Conservation (phyloP, 92 coral and sea anemone genomes). For the Meandrina meandrites region DNA sequence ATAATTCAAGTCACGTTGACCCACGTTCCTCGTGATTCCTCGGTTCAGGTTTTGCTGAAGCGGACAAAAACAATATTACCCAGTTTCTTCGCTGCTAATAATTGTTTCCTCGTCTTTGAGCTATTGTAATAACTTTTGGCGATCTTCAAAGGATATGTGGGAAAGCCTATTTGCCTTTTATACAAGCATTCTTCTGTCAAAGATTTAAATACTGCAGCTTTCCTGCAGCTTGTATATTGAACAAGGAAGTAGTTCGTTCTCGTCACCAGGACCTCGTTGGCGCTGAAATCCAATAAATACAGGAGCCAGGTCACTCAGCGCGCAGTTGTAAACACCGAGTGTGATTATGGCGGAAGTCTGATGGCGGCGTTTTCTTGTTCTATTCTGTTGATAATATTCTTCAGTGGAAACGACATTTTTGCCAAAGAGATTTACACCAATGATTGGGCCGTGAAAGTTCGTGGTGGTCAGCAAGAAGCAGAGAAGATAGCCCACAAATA, state of each 20-base stretch:
- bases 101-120: too few species aligned
- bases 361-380: not conserved
- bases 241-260: not conserved
- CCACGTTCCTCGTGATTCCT: too few species aligned
- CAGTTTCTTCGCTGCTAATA: too few species aligned
- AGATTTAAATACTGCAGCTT: too few species aligned
- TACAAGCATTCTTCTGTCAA: too few species aligned
- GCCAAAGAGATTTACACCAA: slow-evolving; percentile 8
- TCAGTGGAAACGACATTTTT: not conserved
- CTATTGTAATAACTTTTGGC: too few species aligned
- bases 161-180: too few species aligned
- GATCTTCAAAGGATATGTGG: too few species aligned
- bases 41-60: too few species aligned
- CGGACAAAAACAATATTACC: too few species aligned
- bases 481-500: not conserved
- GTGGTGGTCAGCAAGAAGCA: not conserved
- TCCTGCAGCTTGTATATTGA: too few species aligned
- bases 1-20: too few species aligned
- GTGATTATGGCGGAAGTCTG: not conserved
- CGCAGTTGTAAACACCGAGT: not conserved
- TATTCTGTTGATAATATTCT: not conserved
- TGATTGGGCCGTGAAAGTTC: slow-evolving; percentile 6
- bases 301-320: slow-evolving; percentile 8
- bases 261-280: not conserved
- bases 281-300: not conserved